Base-by-base conservation (phyloP, 2,113 vertebrate genomes). In the Heterocephalus glaber region DNA sequence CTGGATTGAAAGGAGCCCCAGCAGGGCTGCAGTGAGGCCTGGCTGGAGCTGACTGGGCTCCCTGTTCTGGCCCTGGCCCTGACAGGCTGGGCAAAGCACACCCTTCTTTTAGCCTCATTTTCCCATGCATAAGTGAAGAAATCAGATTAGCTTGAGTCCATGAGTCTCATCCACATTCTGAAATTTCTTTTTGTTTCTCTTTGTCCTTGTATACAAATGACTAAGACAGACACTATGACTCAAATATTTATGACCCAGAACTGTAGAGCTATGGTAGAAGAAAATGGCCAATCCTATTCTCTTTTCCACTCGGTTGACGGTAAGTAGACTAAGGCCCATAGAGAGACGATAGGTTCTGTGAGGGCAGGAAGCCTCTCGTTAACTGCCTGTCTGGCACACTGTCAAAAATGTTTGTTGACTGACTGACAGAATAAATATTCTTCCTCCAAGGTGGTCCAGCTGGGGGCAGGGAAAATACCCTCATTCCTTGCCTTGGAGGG, bases 171-270 rank as follows among this genome's bases (percentile, higher is more conserved):
- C 52, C 52, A 84, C 80, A 94, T 92, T 89, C 72, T 86, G 82
- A 95, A 96, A 82, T 74, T 95, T 95, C 79, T 54, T 85, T 44
- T 19, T 76, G 38, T 79, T n/a, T 47, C 35, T 70, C n/a, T 76
- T 82, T 95, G 79, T 82, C 74, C 93, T 12, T 86, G 60, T 76
- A 87, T 76, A 88, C 17, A 86, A 95, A 93, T 84, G 90, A 92
- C 26, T 84, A 95, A 92, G 33, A 89, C 1, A 66, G 54, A 92
- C 83, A 80, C 12, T 93, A n/a, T 52, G 93, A 96, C 38, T 93
- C 61, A 93, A 83, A 80, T 84, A 24, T 93, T 92, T 95, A 82
- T 85, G 74, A 95, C 70, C 35, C 20, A 66, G 93, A 95, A 79
- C 61, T 81, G 70, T 1, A 92, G 49, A 65, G 6, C 85, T 88